Base-by-base conservation (phyloP, 2,113 vertebrate genomes). In the Anguilla japonica region DNA sequence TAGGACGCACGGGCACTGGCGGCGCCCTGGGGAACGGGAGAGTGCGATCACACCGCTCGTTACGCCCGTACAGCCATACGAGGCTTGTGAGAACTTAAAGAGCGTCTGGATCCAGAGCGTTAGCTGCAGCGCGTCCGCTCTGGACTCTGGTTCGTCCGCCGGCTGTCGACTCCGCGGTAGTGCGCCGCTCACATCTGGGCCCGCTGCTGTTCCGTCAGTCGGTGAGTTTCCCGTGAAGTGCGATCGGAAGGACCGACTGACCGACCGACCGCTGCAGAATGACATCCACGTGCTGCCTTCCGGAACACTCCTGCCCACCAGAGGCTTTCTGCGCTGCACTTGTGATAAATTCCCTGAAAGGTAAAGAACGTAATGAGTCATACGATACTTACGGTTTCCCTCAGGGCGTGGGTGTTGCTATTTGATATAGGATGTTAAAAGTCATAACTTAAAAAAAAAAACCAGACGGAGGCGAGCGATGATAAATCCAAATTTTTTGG, bases 191-290 rank as follows among this genome's bases (percentile, higher is more conserved):
- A 34, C 71, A 75, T 13, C n/a, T 6, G 11, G 18, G 71, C 71
- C 71, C 1, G 2, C 71, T 34, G 71, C 26, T 63, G 26, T 87
- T 84, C 84, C 43, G n/a, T 87, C 71, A 84, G 86, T 81, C 79
- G 86, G 22, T 79, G 39, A 46, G 18, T 2, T 80, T 84, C 46
- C 40, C 39, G 9, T 50, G 43, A 18, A 53, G 43, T 5, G n/a
- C 9, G 34, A 6, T 39, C 34, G 34, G 41, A 34, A 87, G 43
- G n/a, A 14, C 5, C 4, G 20, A 67, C 60, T 5, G 60, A 34
- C 34, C 34, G 34, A 34, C 34, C 34, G 34, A 34, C 8, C 26
- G 18, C 60, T 67, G 56, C 56, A 15, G 26, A 5, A 67, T 3
- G 2, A 20, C 22, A 26, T 67, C 18, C 22, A 67, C 26, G 26